Base-by-base conservation (phyloP, 2,888 invertebrate species). In the Diarsia dahlii region DNA sequence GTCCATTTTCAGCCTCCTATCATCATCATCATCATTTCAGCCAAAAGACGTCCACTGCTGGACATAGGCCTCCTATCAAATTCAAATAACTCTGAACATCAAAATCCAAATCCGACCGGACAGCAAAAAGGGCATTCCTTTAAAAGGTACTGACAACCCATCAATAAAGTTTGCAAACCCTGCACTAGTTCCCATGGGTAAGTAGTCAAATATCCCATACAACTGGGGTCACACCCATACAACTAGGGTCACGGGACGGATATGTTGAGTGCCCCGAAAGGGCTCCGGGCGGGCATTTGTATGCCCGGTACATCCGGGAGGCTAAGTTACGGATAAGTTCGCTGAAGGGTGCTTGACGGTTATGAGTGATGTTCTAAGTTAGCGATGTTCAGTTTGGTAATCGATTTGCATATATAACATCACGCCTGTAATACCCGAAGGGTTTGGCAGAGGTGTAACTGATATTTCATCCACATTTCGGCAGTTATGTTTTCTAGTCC, bases 251-350 rank as follows among this genome's bases (percentile, higher is more conserved):
- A 89, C 77, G 87, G 82, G 81, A 86, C 93, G 95, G 95, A 95
- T 94, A 90, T 94, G 94, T 95, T 94, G 94, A 95, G 95, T 95
- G 94, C 92, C 93, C 91, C 91, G 91, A 93, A 95, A 94, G 94
- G 95, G 94, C 93, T 93, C 78, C 89, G 89, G 93, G 92, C 89
- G 89, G 84, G 94, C 95, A 95, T 96, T 95, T 95, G 95, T 95
- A 95, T 94, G 94, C 94, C 91, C 91, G 92, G 94, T 95, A 93
- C 94, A 95, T 95, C 95, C 95, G 94, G 94, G 93, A 92, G 91
- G 74, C 81, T 74, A 87, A 90, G 86, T 92, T 91, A 87, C 80
- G 88, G 87, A 90, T 91, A 93, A 92, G 91, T 94, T 94, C 84
- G 82, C 78, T 89, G 83, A 92, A 91, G 92, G 90, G 91, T 88